Evolutionary conservation across 2,888 invertebrate genomes (phyloP).

Genomic region (Hetaerina titia): DNA sequence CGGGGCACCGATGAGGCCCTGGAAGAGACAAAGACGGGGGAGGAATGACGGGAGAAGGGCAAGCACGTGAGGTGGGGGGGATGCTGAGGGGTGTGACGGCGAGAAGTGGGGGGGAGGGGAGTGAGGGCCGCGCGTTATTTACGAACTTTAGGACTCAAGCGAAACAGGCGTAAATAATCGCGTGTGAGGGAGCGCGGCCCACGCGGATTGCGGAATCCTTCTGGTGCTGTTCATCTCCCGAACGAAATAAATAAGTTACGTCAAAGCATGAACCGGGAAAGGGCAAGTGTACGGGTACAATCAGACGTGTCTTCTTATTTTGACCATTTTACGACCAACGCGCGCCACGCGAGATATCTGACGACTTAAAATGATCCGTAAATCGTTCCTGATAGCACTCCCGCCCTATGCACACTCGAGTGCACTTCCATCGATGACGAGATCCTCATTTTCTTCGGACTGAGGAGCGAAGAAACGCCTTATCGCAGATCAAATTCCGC

Average conservation of each 20-base stretch:
- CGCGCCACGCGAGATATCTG: background rate
- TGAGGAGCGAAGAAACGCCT: no score
- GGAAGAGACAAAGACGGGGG: background rate
- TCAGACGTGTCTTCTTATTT: background rate
- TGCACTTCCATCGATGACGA: background rate
- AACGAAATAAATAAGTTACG: background rate
- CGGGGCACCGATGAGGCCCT: no score
- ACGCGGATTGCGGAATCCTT: slow-evolving; percentile 10
- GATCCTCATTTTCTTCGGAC: background rate
- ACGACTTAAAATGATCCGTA: background rate
- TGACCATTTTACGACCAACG: background rate
- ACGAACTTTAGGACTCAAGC: background rate
- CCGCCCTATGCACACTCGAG: background rate
- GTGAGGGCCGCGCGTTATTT: background rate
- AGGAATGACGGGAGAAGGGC: background rate
- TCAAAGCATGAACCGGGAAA: background rate
- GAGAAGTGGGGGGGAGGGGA: background rate
- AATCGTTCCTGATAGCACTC: background rate
- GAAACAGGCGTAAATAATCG: background rate
- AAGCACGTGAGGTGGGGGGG: background rate
- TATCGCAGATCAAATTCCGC: no score
- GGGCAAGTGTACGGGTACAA: background rate
- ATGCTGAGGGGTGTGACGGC: no score
- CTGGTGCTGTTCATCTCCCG: background rate
- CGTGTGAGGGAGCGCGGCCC: background rate